Base-by-base conservation (phyloP, 2,888 invertebrate species). In the Dynastes tityus region DNA sequence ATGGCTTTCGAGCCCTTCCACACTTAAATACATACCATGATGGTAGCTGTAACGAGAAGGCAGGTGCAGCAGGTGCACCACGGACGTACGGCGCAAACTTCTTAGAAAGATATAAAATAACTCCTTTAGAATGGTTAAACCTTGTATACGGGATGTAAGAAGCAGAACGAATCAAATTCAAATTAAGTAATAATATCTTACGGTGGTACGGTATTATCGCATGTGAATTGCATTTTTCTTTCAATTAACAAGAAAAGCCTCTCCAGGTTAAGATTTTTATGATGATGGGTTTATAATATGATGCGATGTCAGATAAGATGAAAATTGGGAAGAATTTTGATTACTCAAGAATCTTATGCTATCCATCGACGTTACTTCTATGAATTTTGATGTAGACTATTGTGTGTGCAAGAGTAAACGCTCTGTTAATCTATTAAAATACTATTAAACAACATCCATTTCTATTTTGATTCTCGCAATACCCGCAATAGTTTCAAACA, bases 61-160 rank as follows among this genome's bases (percentile, higher is more conserved):
- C 71, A 71, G 58, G 55, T 71, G 71, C 55, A 71, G 55, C 71
- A 71, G 55, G 71, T 71, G 40, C 16, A 58, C 37, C 11, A 55
- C 2, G 32, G 37, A 16, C n/a, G 11, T 16, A 40, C 58, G 58
- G n/a, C 55, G 32, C 70, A 55, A 71, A 71, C 55, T 71, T 71
- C 70, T 55, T 32, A 37, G 71, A 58, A 58, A 71, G 37, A 8
- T 55, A 55, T 22, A 71, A 71, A 71, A 55, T 71, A 16, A 55
- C 22, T 71, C 37, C 71, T 55, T 32, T 55, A 37, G n/a, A 37
- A 58, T 13, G 9, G 32, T 8, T n/a, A 55, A n/a, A 55, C 53
- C 71, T 29, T 40, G 32, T n/a, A 70, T 49, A 16, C 32, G 16
- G 32, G 32, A 32, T 6, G n/a, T 32, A 55, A 55, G 16, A 71